A percentile compares a stretch with the other conserved stretches of the same genome.
These are phyloP conservation scores for Lasioglossum lativentre DNA, from an alignment of 2,888 invertebrate genomes.

Conservation along the genomic window DNA sequence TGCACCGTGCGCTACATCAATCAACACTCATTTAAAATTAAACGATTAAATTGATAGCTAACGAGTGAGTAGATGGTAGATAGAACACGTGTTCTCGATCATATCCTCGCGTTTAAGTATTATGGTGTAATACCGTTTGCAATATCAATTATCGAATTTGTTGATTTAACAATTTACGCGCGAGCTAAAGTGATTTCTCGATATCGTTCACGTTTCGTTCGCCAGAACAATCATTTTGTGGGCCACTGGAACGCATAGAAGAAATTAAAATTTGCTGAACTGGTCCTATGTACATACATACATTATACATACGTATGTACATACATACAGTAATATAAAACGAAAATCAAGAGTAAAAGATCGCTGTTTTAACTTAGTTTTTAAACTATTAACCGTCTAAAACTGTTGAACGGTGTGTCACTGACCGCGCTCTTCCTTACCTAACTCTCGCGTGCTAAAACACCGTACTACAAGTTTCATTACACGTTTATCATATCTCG, in stretches of 20 bases:
- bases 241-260: background rate
- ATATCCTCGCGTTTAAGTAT: background rate
- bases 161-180: background rate
- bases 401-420: background rate
- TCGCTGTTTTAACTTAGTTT: too few species aligned
- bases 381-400: too few species aligned
- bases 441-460: background rate
- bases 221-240: background rate
- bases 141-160: background rate
- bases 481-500: background rate
- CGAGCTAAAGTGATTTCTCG: too few species aligned
- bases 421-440: background rate
- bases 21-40: constrained; percentile 12
- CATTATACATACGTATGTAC: too few species aligned
- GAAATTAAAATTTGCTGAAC: background rate
- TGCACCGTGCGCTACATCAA: background rate
- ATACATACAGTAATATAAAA: too few species aligned
- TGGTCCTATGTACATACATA: too few species aligned
- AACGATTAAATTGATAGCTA: background rate
- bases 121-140: background rate
- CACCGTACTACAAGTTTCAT: background rate
- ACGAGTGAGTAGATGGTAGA: background rate
- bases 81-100: background rate
- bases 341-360: too few species aligned
- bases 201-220: background rate